A percentile compares a stretch with the other conserved stretches of the same genome.
Conservation (phyloP, 1,140 invertebrate genomes). For the Zaprionus ghesquierei region DNA sequence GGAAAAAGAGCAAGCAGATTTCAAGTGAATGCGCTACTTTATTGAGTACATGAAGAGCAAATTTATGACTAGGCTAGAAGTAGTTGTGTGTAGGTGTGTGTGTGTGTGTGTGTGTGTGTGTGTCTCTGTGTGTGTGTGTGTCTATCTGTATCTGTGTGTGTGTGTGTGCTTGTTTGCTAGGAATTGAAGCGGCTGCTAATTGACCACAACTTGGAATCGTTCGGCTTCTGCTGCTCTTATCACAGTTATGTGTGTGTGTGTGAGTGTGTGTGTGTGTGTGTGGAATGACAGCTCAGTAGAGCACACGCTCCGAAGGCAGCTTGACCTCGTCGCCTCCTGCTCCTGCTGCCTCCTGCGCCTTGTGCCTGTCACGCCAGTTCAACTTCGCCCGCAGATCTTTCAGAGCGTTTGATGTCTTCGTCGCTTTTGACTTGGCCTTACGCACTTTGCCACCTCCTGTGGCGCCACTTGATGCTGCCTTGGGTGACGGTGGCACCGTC, state of each 20-base stretch:
- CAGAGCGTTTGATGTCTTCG: slow-evolving; percentile 51
- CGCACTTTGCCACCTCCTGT: slow-evolving; percentile 61
- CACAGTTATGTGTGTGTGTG: slow-evolving; percentile 62
- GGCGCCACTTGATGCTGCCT: slow-evolving; percentile 1
- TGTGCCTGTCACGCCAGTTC: slow-evolving; percentile 68
- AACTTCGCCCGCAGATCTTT: slow-evolving; percentile 67
- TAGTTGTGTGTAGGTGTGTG: background rate
- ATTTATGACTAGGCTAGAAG: slow-evolving; percentile 26
- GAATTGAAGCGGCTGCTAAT: slow-evolving; percentile 33
- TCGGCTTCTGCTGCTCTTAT: slow-evolving; percentile 60
- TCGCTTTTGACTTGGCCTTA: slow-evolving; percentile 61
- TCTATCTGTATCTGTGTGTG: background rate
- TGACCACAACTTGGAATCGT: slow-evolving; percentile 45
- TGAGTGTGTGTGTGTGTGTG: background rate
- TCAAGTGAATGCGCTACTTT: slow-evolving; percentile 46
- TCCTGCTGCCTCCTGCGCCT: background rate
- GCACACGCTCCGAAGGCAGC: slow-evolving; percentile 26
- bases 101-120: background rate
- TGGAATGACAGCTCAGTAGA: slow-evolving; percentile 53
- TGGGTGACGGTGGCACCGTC: background rate
- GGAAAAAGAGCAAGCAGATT: background rate
- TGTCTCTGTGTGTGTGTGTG: background rate
- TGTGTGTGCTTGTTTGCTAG: slow-evolving; percentile 35
- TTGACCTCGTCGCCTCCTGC: background rate
- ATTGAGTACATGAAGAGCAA: slow-evolving; percentile 34